A percentile compares a stretch with the other conserved stretches of the same genome.
Evolutionary conservation across 2,113 vertebrate species (phyloP).

Genomic region (Cyprinodon brontotheroides): DNA sequence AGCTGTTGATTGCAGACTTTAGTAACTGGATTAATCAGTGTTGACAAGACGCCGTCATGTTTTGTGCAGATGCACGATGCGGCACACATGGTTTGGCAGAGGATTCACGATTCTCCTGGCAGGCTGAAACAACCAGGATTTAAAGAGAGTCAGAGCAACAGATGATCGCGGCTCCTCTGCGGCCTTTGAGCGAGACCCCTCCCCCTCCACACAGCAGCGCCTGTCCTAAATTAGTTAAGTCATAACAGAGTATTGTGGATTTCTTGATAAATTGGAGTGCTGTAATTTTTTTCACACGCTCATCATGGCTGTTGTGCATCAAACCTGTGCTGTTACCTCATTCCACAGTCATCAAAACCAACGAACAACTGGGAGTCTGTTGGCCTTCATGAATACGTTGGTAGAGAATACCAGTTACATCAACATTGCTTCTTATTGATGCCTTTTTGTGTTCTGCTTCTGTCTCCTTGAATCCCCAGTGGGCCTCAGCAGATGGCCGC

Average conservation of each 20-base stretch:
- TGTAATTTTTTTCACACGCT: slow-evolving; percentile 15
- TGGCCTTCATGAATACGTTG: neutral
- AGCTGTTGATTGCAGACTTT: slow-evolving; percentile 41
- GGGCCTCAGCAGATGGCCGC: too few relatives aligned
- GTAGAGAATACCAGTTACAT: neutral
- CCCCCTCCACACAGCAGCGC: neutral
- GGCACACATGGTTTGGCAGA: neutral
- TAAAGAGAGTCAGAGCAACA: slow-evolving; percentile 15
- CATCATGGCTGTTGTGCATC: neutral
- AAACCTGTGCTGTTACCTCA: slow-evolving; percentile 3
- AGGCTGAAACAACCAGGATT: neutral
- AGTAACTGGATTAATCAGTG: slow-evolving; percentile 53
- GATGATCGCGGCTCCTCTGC: slow-evolving; percentile 1
- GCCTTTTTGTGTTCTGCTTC: too few relatives aligned
- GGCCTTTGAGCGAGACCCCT: neutral
- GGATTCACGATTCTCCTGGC: neutral
- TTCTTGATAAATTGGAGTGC: neutral
- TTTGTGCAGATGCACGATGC: slow-evolving; percentile 1
- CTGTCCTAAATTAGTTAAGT: neutral
- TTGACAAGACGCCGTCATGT: slow-evolving; percentile 46
- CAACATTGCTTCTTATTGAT: neutral
- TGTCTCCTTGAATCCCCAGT: too few relatives aligned
- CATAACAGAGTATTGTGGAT: neutral
- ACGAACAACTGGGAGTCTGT: neutral
- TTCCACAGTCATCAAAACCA: neutral